Base-by-base conservation (phyloP, 2,113 vertebrate genomes). In the Equus przewalskii region DNA sequence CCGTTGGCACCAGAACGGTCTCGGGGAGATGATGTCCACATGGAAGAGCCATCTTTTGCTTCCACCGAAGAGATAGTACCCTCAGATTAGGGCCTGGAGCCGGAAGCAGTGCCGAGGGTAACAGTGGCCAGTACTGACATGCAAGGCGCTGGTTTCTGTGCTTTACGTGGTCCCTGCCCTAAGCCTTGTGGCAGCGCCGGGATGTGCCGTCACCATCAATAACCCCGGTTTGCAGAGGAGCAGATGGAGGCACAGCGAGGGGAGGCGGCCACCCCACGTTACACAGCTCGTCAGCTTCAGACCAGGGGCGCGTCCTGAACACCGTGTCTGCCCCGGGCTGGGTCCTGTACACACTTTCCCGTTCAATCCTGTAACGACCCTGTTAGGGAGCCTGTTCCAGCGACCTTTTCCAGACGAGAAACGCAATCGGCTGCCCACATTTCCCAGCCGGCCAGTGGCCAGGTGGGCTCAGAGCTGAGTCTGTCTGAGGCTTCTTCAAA, bases 191-290 rank as follows among this genome's bases (percentile, higher is more conserved):
- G 1, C 3, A 6, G 4, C 7, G 0, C 91, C 60, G 15, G 76
- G 56, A 1, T 11, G 33, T 4, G 19, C 6, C 5, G 0, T 7
- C 44, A 3, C 70, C 21, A 0, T 44, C 5, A 26, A 24, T 2
- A 41, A n/a, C 30, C 22, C 9, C 30, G 0, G 30, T 41, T 82
- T 69, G 56, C 30, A 79, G 49, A 44, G 36, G 33, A 19, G 54
- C 24, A 8, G 16, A 0, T 46, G 67, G 78, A 76, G 46, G 28
- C 54, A 7, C 15, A 4, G 54, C 7, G 21, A 16, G 1, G 72
- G 81, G 58, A 28, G 70, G 64, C 36, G 67, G 19, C 36, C 26
- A 28, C 44, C 62, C 3, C 33, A 14, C 6, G 69, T 33, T 12
- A 5, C 8, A 1, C 10, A n/a, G 33, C 80, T 33, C 1, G 0